Base-by-base conservation (phyloP, 2,888 invertebrate species). In the Cephus nigrinus region DNA sequence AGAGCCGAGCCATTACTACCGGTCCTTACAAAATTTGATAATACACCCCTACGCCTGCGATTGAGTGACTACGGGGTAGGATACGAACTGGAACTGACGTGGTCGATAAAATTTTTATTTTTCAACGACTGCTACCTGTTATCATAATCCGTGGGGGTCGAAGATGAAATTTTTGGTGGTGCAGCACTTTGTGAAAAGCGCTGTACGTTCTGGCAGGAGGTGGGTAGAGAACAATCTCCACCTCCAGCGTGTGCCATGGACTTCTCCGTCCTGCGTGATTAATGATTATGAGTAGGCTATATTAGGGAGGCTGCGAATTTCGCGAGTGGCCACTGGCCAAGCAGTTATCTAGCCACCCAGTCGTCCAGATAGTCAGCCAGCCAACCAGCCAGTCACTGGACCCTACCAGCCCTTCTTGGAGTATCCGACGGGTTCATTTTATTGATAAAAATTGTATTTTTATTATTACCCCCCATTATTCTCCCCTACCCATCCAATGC, bases 251-350 rank as follows among this genome's bases (percentile, higher is more conserved):
- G 32, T 33, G 71, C 12, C 55, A 15, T 31, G 80, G 82, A 81
- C 82, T 84, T 80, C 84, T 83, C 82, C 85, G 83, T 83, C 85
- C 84, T 76, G 80, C 80, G 90, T 90, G 90, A 90, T 90, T 90
- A 90, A 90, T 90, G 90, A 90, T 90, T 90, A 90, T 89, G 89
- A 90, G 88, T 85, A 84, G 85, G 85, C 87, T 90, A 88, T 89
- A 90, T 90, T 90, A 90, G 87, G 88, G 86, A 81, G 84, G 86
- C 86, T 86, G 86, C 85, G 81, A 85, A 84, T 86, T 84, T 82
- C 77, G 81, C 83, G 82, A 80, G 80, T 81, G 71, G 71, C 71
- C 71, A 15, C 71, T 71, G 32, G 71, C 71, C 55, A 55, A 23
- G 71, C 32, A 71, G 71, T 12, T 33, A 71, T 33, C 71, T 71